Evolutionary conservation across 37 sponge, comb jelly and placozoan species (phyloP), one percentile per base, ranked within the genome.

Genomic region (Diacarnus erythraeanus): DNA sequence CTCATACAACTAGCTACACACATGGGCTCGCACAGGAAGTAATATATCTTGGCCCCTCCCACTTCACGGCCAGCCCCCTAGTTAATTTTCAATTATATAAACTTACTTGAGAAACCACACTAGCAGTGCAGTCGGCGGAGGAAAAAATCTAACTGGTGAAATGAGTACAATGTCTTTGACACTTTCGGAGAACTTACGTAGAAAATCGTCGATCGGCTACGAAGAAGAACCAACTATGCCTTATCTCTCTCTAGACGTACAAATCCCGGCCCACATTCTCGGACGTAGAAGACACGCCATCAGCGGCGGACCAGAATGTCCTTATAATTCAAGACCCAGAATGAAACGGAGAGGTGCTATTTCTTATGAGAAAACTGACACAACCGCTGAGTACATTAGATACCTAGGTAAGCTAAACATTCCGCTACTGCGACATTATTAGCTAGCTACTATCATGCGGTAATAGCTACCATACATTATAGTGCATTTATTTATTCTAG

Each of bases 311-410:
- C 10, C 9, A 10, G 78, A 63, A 2, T 64, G 63, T 18, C 60
- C 70, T n/a, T 80, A 68, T 37, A 33, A 38, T 26, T 72, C 79
- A 0, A 25, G 56, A 58, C 86, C 86, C 10, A 38, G 86, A 61
- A 80, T 80, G 80, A 65, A 51, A 27, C 37, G 90, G 39, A 42
- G 90, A 43, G 86, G 86, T 2, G 90, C 85, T 30, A 72, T 90
- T 22, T 83, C 76, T 39, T 89, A 89, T 37, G 75, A 83, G n/a
- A 64, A 12, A 22, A 75, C 57, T 30, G 90, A 89, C 38, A 69
- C 74, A 10, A 71, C 59, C 29, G 90, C 90, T 3, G 72, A 84
- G 76, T 89, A 89, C 64, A 89, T 89, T 35, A 29, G 90, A 34
- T 89, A 76, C 59, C 70, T 75, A 41, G 60, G 40, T 72, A 33